These are phyloP conservation scores for Drosophila mimetica DNA, from an alignment of 2,888 invertebrate genomes.

Conservation along the genomic window DNA sequence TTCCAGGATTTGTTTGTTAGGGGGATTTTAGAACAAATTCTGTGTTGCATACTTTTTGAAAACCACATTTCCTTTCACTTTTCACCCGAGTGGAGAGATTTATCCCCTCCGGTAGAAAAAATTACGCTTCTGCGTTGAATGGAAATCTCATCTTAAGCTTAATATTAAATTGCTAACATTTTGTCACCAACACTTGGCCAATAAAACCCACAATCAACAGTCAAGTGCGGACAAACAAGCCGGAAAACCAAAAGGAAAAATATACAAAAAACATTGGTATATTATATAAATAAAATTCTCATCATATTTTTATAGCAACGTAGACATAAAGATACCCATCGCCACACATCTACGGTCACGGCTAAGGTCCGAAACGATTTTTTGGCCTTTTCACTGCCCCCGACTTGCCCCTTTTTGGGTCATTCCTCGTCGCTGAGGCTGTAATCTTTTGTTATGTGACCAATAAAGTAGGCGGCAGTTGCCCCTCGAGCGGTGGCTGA, in stretches of 20 bases:
- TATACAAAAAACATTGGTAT: slow-evolving; percentile 33
- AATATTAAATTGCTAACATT: slow-evolving; percentile 52
- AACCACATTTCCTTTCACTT: too few relatives aligned
- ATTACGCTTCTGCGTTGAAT: not conserved
- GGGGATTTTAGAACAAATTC: too few relatives aligned
- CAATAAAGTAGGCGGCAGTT: slow-evolving; percentile 78
- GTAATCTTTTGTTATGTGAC: slow-evolving; percentile 81
- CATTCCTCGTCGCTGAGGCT: slow-evolving; percentile 36
- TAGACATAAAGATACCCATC: slow-evolving; percentile 77
- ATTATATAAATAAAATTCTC: slow-evolving; percentile 67
- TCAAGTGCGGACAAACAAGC: slow-evolving; percentile 22
- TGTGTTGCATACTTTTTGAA: too few relatives aligned
- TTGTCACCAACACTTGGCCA: slow-evolving; percentile 27
- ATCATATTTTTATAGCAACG: slow-evolving; percentile 81
- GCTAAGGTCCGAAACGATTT: slow-evolving; percentile 48
- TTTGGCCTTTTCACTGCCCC: slow-evolving; percentile 23
- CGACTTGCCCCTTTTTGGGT: slow-evolving; percentile 4
- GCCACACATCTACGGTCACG: slow-evolving; percentile 24
- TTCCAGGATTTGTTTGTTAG: too few relatives aligned
- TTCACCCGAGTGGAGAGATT: too few relatives aligned
- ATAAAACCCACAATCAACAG: slow-evolving; percentile 66
- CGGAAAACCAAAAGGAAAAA: slow-evolving; percentile 19
- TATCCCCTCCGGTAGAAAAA: too few relatives aligned
- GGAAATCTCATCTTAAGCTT: slow-evolving; percentile 6
- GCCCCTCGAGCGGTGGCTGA: slow-evolving; percentile 53